These are phyloP conservation scores for Dinomys branickii DNA, from an alignment of 2,113 vertebrate species.

Conservation along the genomic window DNA sequence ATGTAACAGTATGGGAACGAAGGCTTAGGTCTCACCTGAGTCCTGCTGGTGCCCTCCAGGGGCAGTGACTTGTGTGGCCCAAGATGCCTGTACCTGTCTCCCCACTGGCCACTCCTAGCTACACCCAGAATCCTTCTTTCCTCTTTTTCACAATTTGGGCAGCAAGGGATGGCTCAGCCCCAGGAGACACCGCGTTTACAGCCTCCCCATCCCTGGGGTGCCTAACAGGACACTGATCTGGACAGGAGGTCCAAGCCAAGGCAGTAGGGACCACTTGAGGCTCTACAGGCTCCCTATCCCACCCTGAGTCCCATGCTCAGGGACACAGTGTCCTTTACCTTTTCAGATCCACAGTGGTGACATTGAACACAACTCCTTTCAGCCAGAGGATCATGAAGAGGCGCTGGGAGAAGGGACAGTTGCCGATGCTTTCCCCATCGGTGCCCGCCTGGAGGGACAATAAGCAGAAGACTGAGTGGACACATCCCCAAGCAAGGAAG, in stretches of 20 bases:
- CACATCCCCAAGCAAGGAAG: neutral
- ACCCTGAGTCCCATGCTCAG: neutral
- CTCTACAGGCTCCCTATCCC: neutral
- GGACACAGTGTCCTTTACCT: constrained; percentile 86
- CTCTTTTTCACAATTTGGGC: neutral
- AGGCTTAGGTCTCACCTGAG: neutral
- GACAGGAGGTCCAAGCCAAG: neutral
- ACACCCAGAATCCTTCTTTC: neutral
- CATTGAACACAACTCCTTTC: constrained; percentile 98
- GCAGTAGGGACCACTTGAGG: neutral
- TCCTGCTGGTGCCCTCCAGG: neutral
- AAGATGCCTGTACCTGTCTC: neutral
- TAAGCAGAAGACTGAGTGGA: neutral
- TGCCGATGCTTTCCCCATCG: constrained; percentile 98
- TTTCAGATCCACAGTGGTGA: constrained; percentile 98
- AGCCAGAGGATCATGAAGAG: constrained; percentile 99
- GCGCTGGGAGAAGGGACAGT: constrained; percentile 97
- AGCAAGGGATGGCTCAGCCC: neutral
- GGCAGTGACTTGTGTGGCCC: neutral
- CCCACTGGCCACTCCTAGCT: neutral
- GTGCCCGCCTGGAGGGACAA: constrained; percentile 90
- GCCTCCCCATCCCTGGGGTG: neutral
- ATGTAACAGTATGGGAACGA: neutral
- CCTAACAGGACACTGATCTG: neutral
- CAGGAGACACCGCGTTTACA: neutral